These are phyloP conservation scores for Polyodon spathula DNA, from an alignment of 2,113 vertebrate genomes.

Conservation along the genomic window DNA sequence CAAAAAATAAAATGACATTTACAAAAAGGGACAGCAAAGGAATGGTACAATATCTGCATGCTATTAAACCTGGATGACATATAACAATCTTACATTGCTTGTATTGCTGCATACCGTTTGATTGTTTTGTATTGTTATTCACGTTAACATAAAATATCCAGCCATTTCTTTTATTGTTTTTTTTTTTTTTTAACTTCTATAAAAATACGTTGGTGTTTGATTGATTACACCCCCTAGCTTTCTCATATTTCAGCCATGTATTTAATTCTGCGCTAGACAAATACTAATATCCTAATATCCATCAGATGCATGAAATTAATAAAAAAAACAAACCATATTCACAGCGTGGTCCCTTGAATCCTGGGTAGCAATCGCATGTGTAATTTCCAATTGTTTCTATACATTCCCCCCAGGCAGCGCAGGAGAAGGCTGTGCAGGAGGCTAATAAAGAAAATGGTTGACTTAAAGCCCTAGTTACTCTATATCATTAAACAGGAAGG, in stretches of 20 bases:
- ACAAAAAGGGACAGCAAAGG: not conserved
- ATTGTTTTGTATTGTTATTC: not conserved
- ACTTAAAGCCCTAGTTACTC: too few relatives aligned
- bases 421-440: constrained; percentile 47
- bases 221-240: not conserved
- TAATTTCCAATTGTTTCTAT: constrained; percentile 58
- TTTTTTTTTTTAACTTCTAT: too few relatives aligned
- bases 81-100: too few relatives aligned
- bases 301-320: not conserved
- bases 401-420: constrained; percentile 45
- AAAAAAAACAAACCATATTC: constrained; percentile 39
- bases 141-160: not conserved
- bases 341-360: constrained; percentile 50
- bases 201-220: too few relatives aligned
- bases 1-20: not conserved
- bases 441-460: constrained; percentile 34
- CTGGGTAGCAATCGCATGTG: constrained; percentile 51
- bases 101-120: not conserved
- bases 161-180: too few relatives aligned
- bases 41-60: not conserved
- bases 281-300: not conserved
- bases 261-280: not conserved
- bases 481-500: too few relatives aligned
- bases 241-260: not conserved
- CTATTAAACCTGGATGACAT: too few relatives aligned